Base-by-base conservation (phyloP, 2,113 vertebrate species). In the Mellivora capensis region DNA sequence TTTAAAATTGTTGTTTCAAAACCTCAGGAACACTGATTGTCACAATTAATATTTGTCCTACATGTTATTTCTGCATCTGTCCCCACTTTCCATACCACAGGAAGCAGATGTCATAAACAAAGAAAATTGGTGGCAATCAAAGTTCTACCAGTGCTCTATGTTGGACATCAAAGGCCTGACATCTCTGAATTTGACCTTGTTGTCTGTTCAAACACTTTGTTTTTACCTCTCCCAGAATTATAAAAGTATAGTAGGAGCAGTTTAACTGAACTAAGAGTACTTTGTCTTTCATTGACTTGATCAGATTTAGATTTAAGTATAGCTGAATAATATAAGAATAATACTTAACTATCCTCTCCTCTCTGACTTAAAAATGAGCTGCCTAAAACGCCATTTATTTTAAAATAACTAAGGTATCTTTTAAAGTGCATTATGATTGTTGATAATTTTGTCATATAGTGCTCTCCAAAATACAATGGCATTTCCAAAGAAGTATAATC, bases 71-170 rank as follows among this genome's bases (percentile, higher is more conserved):
- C 91, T 97, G 44, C 74, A 57, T 91, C 34, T 96, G 90, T 84
- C 97, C 84, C 79, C 54, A 84, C 61, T 96, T 97, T 72, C 91
- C 42, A 87, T 54, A 87, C 49, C 9, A 49, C 47, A 86, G 97
- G 98, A 97, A 97, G 64, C 93, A 97, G 97, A 98, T 96, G 93
- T 76, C 97, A 98, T 96, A 98, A 98, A 97, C 76, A 96, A 39
- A 85, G 92, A 98, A 95, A 96, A 90, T 3, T 20, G 95, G 81
- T 98, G 97, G 87, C 98, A 96, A 97, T 97, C 79, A 1, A 29
- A 87, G 86, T 94, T 98, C 88, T 98, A 77, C 86, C 64, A 61
- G 25, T 96, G 96, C 97, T 96, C n/a, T 27, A 4, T 85, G n/a
- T 87, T 96, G 27, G 44, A 11, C 59, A 97, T 91, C 81, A 94